Conservation (phyloP, 2,113 vertebrate genomes). For the Clinocottus analis region DNA sequence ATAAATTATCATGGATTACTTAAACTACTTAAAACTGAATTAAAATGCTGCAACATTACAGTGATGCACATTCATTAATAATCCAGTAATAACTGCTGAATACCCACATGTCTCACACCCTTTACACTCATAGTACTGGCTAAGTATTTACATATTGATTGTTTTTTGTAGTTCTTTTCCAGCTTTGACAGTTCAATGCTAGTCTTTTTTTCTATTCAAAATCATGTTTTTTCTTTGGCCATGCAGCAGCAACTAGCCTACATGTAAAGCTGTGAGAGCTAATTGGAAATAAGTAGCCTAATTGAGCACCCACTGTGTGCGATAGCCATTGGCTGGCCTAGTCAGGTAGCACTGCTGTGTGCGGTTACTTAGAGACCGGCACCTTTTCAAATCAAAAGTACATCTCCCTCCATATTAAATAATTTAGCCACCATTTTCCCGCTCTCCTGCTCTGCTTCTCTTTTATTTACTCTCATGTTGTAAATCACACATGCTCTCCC, state of each 20-base stretch:
- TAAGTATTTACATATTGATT: background rate
- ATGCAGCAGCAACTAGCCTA: constrained; percentile 9
- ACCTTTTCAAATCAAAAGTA: constrained; percentile 61
- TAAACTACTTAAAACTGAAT: no score
- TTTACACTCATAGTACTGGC: background rate
- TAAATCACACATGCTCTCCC: constrained; percentile 31
- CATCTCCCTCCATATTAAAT: constrained; percentile 66
- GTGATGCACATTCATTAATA: no score
- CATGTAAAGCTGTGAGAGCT: constrained; percentile 44
- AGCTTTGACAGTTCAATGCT: background rate
- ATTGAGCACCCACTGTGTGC: constrained; percentile 21
- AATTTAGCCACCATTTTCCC: constrained; percentile 58
- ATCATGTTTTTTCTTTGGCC: constrained; percentile 16
- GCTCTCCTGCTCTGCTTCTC: constrained; percentile 14
- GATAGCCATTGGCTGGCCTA: constrained; percentile 23
- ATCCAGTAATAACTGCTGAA: background rate
- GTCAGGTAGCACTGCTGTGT: constrained; percentile 34
- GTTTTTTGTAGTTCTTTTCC: background rate
- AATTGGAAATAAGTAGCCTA: constrained; percentile 54
- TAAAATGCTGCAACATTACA: no score
- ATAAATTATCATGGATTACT: background rate
- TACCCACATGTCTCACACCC: background rate
- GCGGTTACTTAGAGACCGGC: constrained; percentile 67
- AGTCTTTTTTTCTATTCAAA: constrained; percentile 7
- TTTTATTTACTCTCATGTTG: constrained; percentile 32